Evolutionary conservation across 2,797 vertebrate genomes (phyloP).

Genomic region (Aplochiton taeniatus): DNA sequence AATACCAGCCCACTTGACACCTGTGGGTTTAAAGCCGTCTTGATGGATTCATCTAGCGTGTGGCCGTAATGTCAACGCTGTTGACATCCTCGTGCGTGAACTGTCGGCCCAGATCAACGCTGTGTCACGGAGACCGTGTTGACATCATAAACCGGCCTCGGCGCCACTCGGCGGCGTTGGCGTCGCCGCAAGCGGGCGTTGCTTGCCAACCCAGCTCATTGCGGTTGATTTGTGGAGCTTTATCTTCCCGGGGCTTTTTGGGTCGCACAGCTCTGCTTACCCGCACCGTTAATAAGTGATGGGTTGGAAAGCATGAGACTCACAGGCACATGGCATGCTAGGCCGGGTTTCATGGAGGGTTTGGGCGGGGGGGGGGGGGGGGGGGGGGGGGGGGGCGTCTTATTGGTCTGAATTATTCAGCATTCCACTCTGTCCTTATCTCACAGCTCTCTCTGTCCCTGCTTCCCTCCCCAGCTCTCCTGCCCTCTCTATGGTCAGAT

Average conservation of each 20-base stretch:
- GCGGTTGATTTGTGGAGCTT: constrained; percentile 30
- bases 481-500: constrained; percentile 3
- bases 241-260: constrained; percentile 49
- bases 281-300: constrained; percentile 69
- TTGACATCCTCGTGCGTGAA: constrained; percentile 9
- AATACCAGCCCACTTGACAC: background rate
- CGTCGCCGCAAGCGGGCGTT: background rate
- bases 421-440: background rate
- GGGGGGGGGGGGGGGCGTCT: constrained; percentile 31
- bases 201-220: constrained; percentile 11
- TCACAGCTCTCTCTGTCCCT: too few relatives aligned
- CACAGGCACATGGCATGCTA: constrained; percentile 49
- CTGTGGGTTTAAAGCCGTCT: background rate
- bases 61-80: background rate
- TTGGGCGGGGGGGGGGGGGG: constrained; percentile 28
- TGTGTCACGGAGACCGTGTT: background rate
- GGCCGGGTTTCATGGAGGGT: constrained; percentile 48
- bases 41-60: background rate
- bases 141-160: background rate
- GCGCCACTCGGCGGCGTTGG: constrained; percentile 18
- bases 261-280: constrained; percentile 65
- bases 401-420: constrained; percentile 74
- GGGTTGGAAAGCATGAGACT: constrained; percentile 59
- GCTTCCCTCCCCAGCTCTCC: constrained; percentile 23
- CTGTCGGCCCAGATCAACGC: background rate